phyloP scores from a whole-genome alignment of 2,113 vertebrate species.

The Pseudorectes ferrugineus region DNA sequence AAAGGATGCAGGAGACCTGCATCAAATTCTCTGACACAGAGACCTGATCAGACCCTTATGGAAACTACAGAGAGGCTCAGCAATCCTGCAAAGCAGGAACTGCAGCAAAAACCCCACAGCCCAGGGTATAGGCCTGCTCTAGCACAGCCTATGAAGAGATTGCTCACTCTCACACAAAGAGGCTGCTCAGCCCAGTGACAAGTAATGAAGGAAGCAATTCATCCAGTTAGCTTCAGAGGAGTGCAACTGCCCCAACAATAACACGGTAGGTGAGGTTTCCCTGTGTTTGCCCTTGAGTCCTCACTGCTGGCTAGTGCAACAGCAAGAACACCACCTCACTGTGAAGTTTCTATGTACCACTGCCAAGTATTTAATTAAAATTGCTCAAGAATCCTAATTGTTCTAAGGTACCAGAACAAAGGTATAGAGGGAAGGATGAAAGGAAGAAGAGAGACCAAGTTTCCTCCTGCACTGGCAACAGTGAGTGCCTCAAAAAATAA shows the following conservation, averaged over 20 bases:
- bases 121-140: background rate
- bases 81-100: background rate
- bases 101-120: background rate
- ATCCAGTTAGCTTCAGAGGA: background rate
- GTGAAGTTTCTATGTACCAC: background rate
- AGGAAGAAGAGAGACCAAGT: background rate
- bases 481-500: background rate
- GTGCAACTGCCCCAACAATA: background rate
- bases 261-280: fast-evolving
- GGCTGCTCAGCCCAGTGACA: background rate
- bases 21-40: background rate
- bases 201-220: background rate
- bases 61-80: background rate
- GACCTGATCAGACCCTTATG: background rate
- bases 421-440: background rate
- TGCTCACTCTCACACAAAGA: background rate
- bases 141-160: background rate
- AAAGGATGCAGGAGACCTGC: background rate
- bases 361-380: background rate
- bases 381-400: background rate
- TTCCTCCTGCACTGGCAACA: background rate
- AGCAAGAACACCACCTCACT: background rate
- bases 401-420: background rate
- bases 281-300: background rate
- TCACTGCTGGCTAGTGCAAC: background rate